Percentiles rank a stretch among this genome's conserved stretches.
Evolutionary conservation across 2,113 vertebrate species (phyloP).

Genomic region (Pithys albifrons): DNA sequence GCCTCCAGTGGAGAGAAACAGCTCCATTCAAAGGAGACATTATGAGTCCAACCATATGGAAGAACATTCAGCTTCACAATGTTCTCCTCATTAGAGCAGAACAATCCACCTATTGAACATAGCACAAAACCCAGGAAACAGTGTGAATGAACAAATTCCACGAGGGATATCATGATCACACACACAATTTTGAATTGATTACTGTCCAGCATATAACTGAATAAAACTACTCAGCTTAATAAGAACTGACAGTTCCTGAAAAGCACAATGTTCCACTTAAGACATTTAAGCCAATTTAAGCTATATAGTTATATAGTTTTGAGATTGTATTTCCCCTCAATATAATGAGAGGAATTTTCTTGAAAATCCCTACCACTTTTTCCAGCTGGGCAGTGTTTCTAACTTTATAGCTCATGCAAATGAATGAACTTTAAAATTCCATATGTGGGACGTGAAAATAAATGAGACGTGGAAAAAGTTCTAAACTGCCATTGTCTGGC

Average conservation of each 20-base stretch:
- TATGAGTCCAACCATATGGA: neutral
- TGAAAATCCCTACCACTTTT: neutral
- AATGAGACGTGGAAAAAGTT: neutral
- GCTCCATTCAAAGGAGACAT: neutral
- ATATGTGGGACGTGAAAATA: neutral
- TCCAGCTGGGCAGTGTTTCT: neutral
- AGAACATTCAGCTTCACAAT: neutral
- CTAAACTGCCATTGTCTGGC: neutral
- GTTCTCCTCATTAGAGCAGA: neutral
- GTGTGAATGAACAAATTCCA: neutral
- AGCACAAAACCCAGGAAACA: neutral
- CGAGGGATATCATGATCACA: neutral
- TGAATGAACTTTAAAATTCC: neutral
- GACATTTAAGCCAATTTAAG: neutral
- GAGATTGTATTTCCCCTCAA: neutral
- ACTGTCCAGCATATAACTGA: neutral
- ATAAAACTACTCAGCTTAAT: neutral
- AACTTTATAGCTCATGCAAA: neutral
- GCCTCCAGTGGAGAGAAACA: neutral
- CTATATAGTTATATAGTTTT: neutral
- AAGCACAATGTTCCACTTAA: neutral
- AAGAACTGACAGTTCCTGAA: conserved; percentile 20
- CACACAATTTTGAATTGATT: neutral
- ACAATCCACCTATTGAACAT: neutral
- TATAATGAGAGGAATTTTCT: neutral